These are phyloP conservation scores for Laterallus jamaicensis DNA, from an alignment of 2,113 vertebrate species.

Conservation along the genomic window DNA sequence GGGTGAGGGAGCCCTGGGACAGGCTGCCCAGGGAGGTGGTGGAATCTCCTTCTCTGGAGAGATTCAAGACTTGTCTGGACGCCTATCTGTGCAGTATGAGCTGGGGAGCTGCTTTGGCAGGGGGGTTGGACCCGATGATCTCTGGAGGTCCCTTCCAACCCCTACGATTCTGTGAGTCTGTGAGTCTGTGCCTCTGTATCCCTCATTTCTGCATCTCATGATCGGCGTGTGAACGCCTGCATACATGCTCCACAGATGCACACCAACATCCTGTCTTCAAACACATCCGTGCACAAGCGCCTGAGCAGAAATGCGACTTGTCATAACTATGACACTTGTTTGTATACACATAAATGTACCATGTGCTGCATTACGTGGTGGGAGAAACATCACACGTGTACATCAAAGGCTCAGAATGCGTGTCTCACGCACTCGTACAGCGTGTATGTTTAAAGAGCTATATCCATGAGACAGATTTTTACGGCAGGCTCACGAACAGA, in stretches of 20 bases:
- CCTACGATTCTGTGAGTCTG: too few relatives aligned
- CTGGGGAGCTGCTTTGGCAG: too few relatives aligned
- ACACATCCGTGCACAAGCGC: rapidly evolving
- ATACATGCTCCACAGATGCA: rapidly evolving
- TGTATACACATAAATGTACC: not conserved
- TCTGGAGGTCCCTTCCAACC: too few relatives aligned
- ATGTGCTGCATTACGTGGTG: not conserved
- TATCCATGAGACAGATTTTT: not conserved
- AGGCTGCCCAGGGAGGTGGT: too few relatives aligned
- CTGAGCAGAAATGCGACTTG: not conserved
- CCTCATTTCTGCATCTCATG: not conserved
- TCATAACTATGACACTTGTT: not conserved
- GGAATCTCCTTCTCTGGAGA: too few relatives aligned
- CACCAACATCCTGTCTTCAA: not conserved
- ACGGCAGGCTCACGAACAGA: not conserved
- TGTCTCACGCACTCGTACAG: not conserved
- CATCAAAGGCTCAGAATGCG: not conserved
- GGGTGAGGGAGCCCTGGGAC: too few relatives aligned
- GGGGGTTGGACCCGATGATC: too few relatives aligned
- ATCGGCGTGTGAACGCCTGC: rapidly evolving
- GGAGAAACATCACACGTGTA: not conserved
- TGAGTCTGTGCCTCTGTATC: too few relatives aligned
- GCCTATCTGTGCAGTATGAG: too few relatives aligned
- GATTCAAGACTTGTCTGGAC: too few relatives aligned
- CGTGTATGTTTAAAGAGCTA: not conserved